Evolutionary conservation across 2,888 invertebrate species (phyloP).

Genomic region (Drosophila subsilvestris): DNA sequence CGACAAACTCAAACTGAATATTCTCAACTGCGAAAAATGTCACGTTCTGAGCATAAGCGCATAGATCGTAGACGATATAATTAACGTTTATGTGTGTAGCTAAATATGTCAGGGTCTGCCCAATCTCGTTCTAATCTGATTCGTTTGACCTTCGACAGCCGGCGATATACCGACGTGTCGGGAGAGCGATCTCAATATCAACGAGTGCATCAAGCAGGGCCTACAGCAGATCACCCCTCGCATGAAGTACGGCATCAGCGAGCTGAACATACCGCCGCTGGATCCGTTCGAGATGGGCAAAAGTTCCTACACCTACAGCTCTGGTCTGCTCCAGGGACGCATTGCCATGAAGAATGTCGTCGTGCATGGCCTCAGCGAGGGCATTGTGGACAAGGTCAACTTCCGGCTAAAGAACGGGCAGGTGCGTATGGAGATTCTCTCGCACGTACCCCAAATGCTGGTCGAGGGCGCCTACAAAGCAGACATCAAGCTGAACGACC

Average conservation of each 20-base stretch:
- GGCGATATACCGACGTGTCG: conserved; percentile 85
- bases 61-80: conserved; percentile 51
- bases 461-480: conserved; percentile 87
- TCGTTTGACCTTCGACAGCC: conserved; percentile 54
- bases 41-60: conserved; percentile 69
- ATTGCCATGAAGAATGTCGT: conserved; percentile 85
- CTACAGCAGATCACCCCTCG: conserved; percentile 85
- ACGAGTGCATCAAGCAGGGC: conserved; percentile 86
- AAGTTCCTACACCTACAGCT: conserved; percentile 77
- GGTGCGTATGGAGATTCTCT: conserved; percentile 86
- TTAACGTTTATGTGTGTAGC: conserved; percentile 23
- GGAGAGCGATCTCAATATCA: conserved; percentile 86
- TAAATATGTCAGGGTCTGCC: conserved; percentile 62
- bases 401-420: conserved; percentile 79
- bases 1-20: conserved; percentile 21
- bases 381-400: conserved; percentile 86
- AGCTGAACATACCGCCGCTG: conserved; percentile 81
- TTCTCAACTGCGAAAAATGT: conserved; percentile 58
- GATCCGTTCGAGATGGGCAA: conserved; percentile 82
- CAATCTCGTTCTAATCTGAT: conserved; percentile 27
- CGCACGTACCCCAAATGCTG: conserved; percentile 85
- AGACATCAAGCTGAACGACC: conserved; percentile 86
- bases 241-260: conserved; percentile 80
- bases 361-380: conserved; percentile 85
- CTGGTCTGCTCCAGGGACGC: conserved; percentile 77